These are phyloP conservation scores for Gymnarchus niloticus DNA, from an alignment of 2,113 vertebrate genomes.

Conservation along the genomic window DNA sequence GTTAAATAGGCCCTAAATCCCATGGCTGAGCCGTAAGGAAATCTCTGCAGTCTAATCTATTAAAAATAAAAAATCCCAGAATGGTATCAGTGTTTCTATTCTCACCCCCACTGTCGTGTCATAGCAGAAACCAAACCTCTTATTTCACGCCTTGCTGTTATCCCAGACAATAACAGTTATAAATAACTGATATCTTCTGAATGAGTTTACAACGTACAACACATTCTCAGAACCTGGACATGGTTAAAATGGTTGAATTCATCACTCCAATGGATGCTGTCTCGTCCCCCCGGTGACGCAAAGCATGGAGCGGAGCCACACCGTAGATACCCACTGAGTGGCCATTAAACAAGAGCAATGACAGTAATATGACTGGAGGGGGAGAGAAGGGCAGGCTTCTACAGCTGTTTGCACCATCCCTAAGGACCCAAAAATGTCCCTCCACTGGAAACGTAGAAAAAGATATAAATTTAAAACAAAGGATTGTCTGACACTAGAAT, in stretches of 20 bases:
- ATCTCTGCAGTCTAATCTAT: not conserved
- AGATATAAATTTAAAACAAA: no score
- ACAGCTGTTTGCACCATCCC: no score
- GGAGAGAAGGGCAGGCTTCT: no score
- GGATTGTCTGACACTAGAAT: not conserved
- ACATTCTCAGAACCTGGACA: not conserved
- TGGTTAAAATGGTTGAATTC: not conserved
- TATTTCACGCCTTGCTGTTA: not conserved
- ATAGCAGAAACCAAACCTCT: not conserved
- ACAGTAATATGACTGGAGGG: not conserved
- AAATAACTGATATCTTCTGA: not conserved
- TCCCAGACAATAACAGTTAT: no score
- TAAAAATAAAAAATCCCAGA: not conserved
- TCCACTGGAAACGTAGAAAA: no score
- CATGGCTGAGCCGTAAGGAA: not conserved
- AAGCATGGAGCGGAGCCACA: not conserved
- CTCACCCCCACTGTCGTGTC: not conserved
- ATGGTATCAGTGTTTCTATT: not conserved
- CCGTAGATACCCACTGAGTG: not conserved
- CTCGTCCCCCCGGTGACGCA: not conserved
- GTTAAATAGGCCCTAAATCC: not conserved
- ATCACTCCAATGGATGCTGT: not conserved
- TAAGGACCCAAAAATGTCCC: no score
- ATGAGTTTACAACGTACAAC: not conserved
- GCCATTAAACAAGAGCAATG: not conserved